Evolutionary conservation across 2,888 invertebrate species (phyloP).

Genomic region (Chalcis sispes): DNA sequence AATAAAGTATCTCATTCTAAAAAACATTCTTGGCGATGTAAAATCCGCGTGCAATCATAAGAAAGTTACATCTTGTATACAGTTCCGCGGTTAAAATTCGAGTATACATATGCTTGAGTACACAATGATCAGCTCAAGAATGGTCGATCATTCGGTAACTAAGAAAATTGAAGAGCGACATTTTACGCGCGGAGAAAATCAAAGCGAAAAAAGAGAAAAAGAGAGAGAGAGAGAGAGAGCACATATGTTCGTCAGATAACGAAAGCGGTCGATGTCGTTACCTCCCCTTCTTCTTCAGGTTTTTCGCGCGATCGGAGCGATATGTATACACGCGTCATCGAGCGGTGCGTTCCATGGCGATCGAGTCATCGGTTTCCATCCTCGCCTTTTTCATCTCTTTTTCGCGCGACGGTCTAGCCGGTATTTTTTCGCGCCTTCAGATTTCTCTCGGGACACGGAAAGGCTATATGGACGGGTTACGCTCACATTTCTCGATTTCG

Average conservation of each 20-base stretch:
- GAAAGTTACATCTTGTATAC: neutral
- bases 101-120: neutral
- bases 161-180: constrained; percentile 12
- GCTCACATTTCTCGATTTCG: no score
- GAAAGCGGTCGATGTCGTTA: constrained; percentile 9
- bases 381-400: neutral
- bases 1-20: no score
- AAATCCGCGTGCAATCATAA: no score
- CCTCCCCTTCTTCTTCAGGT: neutral
- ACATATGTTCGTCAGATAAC: constrained; percentile 4
- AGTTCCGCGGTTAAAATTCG: neutral
- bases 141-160: constrained; percentile 31
- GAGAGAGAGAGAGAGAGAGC: no score
- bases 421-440: neutral
- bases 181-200: no score
- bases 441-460: no score
- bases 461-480: no score
- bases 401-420: neutral
- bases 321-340: neutral
- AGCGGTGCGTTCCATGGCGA: constrained; percentile 47
- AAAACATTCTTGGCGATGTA: no score
- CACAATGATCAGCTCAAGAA: constrained; percentile 35
- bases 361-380: constrained; percentile 54
- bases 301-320: neutral
- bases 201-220: no score